Base-by-base conservation (phyloP, 2,797 vertebrate genomes). In the Amblyopsis hoosieri region DNA sequence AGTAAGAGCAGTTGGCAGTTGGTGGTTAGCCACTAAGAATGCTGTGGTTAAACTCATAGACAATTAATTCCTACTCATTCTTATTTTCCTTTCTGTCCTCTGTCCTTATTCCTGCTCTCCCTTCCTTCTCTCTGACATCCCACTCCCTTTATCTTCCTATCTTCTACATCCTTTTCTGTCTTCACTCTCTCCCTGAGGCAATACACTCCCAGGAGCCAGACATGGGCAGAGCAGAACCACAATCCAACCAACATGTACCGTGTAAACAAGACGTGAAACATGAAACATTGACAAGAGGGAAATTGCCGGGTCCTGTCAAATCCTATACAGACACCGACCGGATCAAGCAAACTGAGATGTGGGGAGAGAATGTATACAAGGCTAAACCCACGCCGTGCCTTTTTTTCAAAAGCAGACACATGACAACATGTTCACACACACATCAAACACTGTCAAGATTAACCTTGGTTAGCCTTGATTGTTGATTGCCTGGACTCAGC, bases 11-110 rank as follows among this genome's bases (percentile, higher is more conserved):
- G 85, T 83, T 80, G 71, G 90, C 83, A 86, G 85, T 83, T 80
- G 71, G 91, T 51, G 91, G 92, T 90, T 81, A 73, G 90, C 91
- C 92, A 88, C 90, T 90, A 92, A 93, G 83, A 84, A 90, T 85
- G 82, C 80, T 92, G 90, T 54, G 90, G 91, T 82, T 84, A 79
- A 79, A 83, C 86, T 85, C 84, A 90, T 87, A 88, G 87, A 86
- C 90, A 90, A 91, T 92, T 92, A 87, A 91, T 92, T 83, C 84
- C 85, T 85, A 80, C 78, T 88, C 64, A 87, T 77, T 89, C 87
- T 82, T 80, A 86, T 90, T 90, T 87, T 79, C 78, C 78, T 74
- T 70, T 62, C 59, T 15, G 42, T 54, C 31, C 64, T 29, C 37
- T n/a, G 10, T 46, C 72, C 64, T 29, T 57, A 48, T 57, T 15